phyloP scores from a whole-genome alignment of 2,888 invertebrate species.

The Chrysotoxum bicinctum region DNA sequence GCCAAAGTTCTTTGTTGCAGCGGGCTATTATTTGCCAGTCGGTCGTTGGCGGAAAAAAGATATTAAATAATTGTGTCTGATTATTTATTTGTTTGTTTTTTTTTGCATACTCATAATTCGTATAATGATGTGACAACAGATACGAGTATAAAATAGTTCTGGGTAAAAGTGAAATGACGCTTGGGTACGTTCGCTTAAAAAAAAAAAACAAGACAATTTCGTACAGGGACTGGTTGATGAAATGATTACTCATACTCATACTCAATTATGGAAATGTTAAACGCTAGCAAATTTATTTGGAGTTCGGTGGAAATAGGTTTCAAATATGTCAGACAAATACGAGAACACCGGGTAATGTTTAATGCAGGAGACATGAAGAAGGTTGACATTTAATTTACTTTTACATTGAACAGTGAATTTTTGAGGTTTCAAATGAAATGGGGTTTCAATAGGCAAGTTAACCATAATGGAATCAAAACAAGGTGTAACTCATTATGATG shows the following conservation, averaged over 20 bases:
- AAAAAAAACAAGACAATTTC: not conserved
- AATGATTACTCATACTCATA: slow-evolving; percentile 21
- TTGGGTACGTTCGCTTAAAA: slow-evolving; percentile 14
- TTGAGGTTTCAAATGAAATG: not conserved
- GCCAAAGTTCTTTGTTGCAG: slow-evolving; percentile 41
- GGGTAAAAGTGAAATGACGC: slow-evolving; percentile 48
- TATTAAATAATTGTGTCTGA: slow-evolving; percentile 65
- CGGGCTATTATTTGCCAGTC: slow-evolving; percentile 31
- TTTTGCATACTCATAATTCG: slow-evolving; percentile 5
- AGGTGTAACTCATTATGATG: not conserved
- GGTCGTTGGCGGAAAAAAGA: slow-evolving; percentile 52
- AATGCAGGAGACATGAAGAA: not conserved
- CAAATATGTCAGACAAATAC: not conserved
- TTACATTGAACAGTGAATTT: not conserved
- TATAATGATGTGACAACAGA: slow-evolving; percentile 26
- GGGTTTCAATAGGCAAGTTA: not conserved
- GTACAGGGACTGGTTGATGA: not conserved
- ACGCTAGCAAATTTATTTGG: not conserved
- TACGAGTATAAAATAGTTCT: slow-evolving; percentile 4
- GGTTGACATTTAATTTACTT: not conserved
- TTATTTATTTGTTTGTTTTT: slow-evolving; percentile 43
- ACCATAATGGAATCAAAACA: not conserved
- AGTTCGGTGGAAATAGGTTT: slow-evolving; percentile 1
- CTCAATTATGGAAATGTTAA: not conserved
- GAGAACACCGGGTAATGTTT: not conserved